Percentiles rank a stretch among this genome's conserved stretches.
Conservation (phyloP, 2,888 invertebrate genomes). For the Carcina quercana region DNA sequence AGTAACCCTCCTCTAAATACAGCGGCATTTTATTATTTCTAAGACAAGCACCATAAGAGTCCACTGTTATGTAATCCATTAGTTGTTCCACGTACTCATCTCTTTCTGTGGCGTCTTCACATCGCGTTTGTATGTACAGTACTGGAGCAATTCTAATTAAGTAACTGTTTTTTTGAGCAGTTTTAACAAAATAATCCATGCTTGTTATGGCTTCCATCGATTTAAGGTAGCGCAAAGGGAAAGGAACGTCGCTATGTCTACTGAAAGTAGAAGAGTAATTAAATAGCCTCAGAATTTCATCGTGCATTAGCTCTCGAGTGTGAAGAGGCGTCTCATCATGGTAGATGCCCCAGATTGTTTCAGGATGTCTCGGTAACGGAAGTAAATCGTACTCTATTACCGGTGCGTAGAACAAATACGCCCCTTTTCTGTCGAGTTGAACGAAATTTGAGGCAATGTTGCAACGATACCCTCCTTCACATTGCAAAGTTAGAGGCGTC, state of each 20-base stretch:
- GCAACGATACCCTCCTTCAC: too few species aligned
- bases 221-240: constrained; percentile 78
- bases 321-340: not conserved
- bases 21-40: constrained; percentile 83
- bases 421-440: too few species aligned
- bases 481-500: too few species aligned
- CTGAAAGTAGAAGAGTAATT: constrained; percentile 88
- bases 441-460: too few species aligned
- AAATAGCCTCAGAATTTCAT: constrained; percentile 78
- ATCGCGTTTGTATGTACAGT: constrained; percentile 86
- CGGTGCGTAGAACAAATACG: not conserved
- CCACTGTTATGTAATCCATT: constrained; percentile 81
- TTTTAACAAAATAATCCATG: constrained; percentile 68
- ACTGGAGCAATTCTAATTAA: constrained; percentile 77
- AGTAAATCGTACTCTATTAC: not conserved
- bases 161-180: constrained; percentile 70
- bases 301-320: constrained; percentile 63
- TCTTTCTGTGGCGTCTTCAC: constrained; percentile 84
- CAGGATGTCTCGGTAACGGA: not conserved
- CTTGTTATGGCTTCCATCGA: constrained; percentile 70
- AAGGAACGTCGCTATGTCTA: constrained; percentile 81
- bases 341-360: not conserved
- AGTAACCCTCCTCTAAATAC: constrained; percentile 75
- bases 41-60: constrained; percentile 87
- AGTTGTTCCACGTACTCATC: constrained; percentile 83